Base-by-base conservation (phyloP, 2,888 invertebrate genomes). In the Lapara coniferarum region DNA sequence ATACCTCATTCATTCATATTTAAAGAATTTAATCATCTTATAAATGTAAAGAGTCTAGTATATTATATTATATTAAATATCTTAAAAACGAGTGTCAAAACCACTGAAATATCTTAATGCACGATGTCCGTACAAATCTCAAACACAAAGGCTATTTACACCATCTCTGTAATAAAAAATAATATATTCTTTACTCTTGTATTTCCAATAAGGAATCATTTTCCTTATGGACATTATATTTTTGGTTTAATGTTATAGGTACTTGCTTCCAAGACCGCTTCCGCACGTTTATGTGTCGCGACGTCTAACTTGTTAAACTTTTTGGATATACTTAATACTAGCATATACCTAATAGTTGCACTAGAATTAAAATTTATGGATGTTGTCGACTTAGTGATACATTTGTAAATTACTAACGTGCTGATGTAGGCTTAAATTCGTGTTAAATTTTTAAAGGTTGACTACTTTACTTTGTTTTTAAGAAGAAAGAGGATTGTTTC, bases 271-370 rank as follows among this genome's bases (percentile, higher is more conserved):
- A 56, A 12, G 13, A 56, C 37, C 58, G 66, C 58, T 49, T 30
- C 66, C 58, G 66, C 57, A 25, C 49, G 52, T 69, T 30, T 52
- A 66, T 52, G 30, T 78, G 74, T 75, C 72, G 74, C 74, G 73
- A 78, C 74, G 75, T 49, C 77, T 80, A 82, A 82, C 84, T 89
- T 89, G 89, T 89, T 90, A 85, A 84, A 86, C 75, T 78, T 87
- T 87, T 85, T 85, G 76, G 82, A 81, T 84, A 82, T 83, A 83
- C n/a, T n/a, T n/a, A n/a, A n/a, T n/a, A n/a, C 81, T 88, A 89
- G 85, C 83, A 77, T 86, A 86, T 82, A n/a, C n/a, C n/a, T n/a
- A 77, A 85, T 89, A 88, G 86, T 84, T 87, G 88, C 89, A 90
- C 88, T 88, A 87, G 86, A 78, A 78, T 58, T 70, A 67, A 44